phyloP scores from a whole-genome alignment of 2,797 vertebrate species.

The Pipistrellus pipistrellus region DNA sequence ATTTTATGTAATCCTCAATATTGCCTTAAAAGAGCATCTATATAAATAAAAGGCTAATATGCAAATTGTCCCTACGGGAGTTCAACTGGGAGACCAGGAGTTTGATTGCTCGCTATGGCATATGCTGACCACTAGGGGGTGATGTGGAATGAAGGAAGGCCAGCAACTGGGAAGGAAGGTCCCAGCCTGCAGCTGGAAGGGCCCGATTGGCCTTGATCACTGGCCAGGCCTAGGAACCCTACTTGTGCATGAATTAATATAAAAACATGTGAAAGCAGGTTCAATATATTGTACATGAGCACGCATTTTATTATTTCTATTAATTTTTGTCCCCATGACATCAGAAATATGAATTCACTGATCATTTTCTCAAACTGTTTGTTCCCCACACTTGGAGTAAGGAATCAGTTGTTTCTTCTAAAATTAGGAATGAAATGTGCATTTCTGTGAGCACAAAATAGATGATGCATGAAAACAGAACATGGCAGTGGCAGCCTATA shows the following conservation, averaged over 20 bases:
- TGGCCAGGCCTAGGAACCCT: too few species aligned
- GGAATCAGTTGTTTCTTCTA: conserved; percentile 26
- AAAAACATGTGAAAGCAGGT: neutral
- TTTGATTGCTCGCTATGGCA: too few species aligned
- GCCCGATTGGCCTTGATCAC: too few species aligned
- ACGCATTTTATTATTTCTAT: neutral
- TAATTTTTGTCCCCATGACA: neutral
- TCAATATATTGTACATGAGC: neutral
- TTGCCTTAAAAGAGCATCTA: neutral
- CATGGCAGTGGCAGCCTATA: neutral
- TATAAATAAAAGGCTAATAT: too few species aligned
- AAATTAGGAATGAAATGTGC: neutral
- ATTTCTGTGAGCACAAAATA: neutral
- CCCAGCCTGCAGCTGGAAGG: too few species aligned
- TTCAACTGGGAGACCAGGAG: too few species aligned
- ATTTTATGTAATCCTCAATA: neutral
- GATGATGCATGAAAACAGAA: neutral
- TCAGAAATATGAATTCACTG: neutral
- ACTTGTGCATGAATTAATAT: neutral
- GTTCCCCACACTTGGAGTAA: neutral
- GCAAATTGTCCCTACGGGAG: too few species aligned
- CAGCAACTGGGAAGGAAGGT: too few species aligned
- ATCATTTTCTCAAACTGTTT: neutral
- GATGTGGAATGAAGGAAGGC: too few species aligned
- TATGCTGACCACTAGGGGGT: too few species aligned